A percentile compares a stretch with the other conserved stretches of the same genome.
Evolutionary conservation across 2,113 vertebrate species (phyloP).

Genomic region (Anas platyrhynchos): DNA sequence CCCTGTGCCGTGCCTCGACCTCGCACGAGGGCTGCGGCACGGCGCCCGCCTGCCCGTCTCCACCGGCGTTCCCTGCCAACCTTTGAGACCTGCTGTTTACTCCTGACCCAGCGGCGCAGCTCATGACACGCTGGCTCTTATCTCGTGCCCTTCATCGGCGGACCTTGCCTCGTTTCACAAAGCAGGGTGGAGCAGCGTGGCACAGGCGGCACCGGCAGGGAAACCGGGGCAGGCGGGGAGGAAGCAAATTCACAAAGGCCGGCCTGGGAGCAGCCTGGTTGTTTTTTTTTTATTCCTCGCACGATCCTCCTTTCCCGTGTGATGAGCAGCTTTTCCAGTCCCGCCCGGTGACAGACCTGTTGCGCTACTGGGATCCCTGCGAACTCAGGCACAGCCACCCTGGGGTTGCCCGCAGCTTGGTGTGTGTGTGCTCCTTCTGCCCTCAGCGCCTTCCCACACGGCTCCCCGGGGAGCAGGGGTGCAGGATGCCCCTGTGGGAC

Average conservation of each 20-base stretch:
- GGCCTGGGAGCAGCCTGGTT: not conserved
- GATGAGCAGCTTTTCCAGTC: not conserved
- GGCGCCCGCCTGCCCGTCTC: rapidly evolving
- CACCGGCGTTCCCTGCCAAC: rapidly evolving
- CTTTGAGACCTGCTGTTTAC: not conserved
- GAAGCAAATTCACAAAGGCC: not conserved
- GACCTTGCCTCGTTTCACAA: not conserved
- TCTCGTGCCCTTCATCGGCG: not conserved
- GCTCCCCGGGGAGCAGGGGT: rapidly evolving
- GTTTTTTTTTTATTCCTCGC: not conserved
- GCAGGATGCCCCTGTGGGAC: not conserved
- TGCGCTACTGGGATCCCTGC: rapidly evolving
- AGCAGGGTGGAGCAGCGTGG: not conserved
- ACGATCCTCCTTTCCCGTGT: not conserved
- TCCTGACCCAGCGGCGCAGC: not conserved
- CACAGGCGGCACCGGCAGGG: not conserved
- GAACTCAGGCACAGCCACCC: not conserved
- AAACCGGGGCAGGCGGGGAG: not conserved
- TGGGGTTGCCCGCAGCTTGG: rapidly evolving
- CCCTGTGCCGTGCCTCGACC: not conserved
- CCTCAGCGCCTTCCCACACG: rapidly evolving
- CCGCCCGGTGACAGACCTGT: not conserved
- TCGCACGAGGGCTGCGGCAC: not conserved
- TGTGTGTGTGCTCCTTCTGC: not conserved
- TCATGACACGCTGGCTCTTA: not conserved